A percentile compares a stretch with the other conserved stretches of the same genome.
These are phyloP conservation scores for Rhabdomys pumilio DNA, from an alignment of 2,797 vertebrate species.

Conservation along the genomic window DNA sequence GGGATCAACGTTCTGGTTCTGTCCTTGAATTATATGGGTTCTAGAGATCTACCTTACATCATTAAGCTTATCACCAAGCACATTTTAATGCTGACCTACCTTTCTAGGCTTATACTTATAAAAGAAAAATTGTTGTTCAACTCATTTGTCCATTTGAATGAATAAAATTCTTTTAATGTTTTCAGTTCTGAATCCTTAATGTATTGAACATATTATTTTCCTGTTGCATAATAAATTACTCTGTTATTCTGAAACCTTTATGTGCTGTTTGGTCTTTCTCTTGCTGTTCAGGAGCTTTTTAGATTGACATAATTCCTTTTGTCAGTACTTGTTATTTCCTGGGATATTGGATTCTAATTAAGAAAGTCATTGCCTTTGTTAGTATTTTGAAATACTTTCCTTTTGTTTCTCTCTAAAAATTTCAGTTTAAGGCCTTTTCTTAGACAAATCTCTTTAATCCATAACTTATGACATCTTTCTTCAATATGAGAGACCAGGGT, in stretches of 20 bases:
- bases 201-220: background rate
- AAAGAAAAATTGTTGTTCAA: background rate
- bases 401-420: background rate
- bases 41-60: background rate
- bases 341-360: background rate
- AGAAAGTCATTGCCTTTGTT: background rate
- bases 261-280: background rate
- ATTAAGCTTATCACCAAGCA: background rate
- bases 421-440: background rate
- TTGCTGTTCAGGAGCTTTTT: background rate
- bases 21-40: background rate
- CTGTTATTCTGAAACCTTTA: background rate
- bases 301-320: background rate
- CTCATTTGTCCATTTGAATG: background rate
- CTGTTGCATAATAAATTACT: background rate
- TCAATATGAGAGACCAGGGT: background rate
- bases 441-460: background rate
- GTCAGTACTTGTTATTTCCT: background rate
- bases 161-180: background rate
- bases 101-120: background rate
- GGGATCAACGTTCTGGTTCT: background rate
- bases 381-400: background rate
- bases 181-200: background rate
- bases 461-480: background rate
- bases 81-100: background rate